Evolutionary conservation across 2,888 invertebrate species (phyloP).

Genomic region (Luperina testacea): DNA sequence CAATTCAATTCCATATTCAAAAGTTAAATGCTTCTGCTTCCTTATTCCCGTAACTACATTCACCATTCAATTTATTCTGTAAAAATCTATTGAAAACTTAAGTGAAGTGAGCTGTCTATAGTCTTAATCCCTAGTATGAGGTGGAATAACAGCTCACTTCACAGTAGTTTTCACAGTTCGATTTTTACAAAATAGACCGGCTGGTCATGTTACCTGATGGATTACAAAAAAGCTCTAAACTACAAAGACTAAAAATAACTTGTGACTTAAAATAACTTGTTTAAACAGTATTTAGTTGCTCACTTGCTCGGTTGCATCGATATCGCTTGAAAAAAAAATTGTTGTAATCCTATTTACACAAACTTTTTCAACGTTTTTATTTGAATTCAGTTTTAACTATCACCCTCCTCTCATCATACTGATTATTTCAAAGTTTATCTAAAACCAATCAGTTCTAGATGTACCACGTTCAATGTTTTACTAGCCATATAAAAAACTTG

Average conservation of each 20-base stretch:
- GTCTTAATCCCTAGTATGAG: not conserved
- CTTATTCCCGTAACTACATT: too few species aligned
- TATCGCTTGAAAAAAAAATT: not conserved
- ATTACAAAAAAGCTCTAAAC: not conserved
- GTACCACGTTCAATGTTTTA: not conserved
- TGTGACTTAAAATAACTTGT: not conserved
- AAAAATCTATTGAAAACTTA: not conserved
- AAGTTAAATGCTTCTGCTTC: not conserved
- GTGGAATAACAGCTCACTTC: not conserved
- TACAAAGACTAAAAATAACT: not conserved
- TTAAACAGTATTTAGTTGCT: too few species aligned
- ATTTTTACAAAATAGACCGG: not conserved
- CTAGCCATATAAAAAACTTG: not conserved
- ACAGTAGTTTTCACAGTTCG: not conserved
- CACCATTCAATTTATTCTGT: not conserved
- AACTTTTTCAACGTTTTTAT: not conserved
- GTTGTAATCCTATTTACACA: too few species aligned
- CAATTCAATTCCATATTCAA: not conserved
- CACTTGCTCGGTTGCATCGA: not conserved
- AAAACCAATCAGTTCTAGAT: not conserved
- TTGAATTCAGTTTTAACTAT: not conserved
- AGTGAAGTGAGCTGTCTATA: not conserved
- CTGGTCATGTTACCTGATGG: not conserved
- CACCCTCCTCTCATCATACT: not conserved
- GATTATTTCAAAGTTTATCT: not conserved